phyloP scores from a whole-genome alignment of 2,888 invertebrate genomes.

The Chouioia cunea region DNA sequence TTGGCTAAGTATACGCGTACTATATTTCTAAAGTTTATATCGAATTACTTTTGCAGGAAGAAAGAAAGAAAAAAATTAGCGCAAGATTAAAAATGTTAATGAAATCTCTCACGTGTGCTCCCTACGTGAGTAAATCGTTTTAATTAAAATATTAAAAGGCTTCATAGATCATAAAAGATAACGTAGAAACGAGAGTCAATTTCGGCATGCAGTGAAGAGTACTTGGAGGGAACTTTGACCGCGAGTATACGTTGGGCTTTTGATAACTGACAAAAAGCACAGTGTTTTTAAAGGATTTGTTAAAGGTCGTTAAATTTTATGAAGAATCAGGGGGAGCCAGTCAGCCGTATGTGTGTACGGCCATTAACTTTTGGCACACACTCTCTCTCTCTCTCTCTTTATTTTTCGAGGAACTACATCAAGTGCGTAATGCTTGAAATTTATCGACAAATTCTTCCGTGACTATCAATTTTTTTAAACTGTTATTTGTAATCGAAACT shows the following conservation, averaged over 20 bases:
- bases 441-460: slow-evolving; percentile 1
- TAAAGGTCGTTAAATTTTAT: slow-evolving; percentile 28
- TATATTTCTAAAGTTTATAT: too few species aligned
- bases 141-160: background rate
- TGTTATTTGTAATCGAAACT: background rate
- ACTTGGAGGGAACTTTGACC: background rate
- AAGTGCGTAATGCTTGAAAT: background rate
- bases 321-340: slow-evolving; percentile 12
- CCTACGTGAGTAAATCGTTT: too few species aligned
- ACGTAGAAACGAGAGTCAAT: background rate
- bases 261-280: background rate
- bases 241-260: background rate
- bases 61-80: too few species aligned
- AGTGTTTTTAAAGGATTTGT: background rate
- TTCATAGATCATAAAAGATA: background rate
- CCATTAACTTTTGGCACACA: slow-evolving; percentile 16
- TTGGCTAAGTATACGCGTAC: too few species aligned
- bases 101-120: too few species aligned
- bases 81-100: too few species aligned
- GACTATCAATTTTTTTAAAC: slow-evolving; percentile 18
- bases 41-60: too few species aligned
- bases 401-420: slow-evolving; percentile 7
- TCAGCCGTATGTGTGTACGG: background rate
- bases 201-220: background rate
- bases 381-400: background rate